Evolutionary conservation across 2,888 invertebrate genomes (phyloP).

Genomic region (Sipha maydis): DNA sequence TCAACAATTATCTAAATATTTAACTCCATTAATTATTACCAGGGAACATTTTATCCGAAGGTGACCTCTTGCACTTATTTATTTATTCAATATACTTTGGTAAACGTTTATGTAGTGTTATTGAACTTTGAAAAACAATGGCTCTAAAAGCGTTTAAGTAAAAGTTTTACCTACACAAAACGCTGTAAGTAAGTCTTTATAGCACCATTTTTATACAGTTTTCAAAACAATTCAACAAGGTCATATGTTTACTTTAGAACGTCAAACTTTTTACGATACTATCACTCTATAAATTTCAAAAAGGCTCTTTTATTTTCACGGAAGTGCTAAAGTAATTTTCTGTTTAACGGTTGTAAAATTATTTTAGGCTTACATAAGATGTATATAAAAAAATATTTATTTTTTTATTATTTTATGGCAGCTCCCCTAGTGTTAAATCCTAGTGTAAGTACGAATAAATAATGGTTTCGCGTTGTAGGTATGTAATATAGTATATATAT

Average conservation of each 20-base stretch:
- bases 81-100: background rate
- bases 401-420: background rate
- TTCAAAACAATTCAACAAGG: constrained; percentile 37
- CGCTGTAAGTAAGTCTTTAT: background rate
- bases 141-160: background rate
- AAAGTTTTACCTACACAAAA: constrained; percentile 6
- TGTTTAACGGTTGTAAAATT: background rate
- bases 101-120: background rate
- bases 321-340: background rate
- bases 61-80: background rate
- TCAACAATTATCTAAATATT: too few species aligned
- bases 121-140: constrained; percentile 28
- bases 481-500: background rate
- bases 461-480: background rate
- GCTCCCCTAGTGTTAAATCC: constrained; percentile 9
- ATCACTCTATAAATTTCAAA: background rate
- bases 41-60: background rate
- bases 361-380: background rate
- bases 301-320: background rate
- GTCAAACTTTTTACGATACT: constrained; percentile 9
- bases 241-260: constrained; percentile 37
- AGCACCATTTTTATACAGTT: background rate
- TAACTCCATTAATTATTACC: background rate
- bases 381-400: background rate
- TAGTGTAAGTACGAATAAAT: constrained; percentile 8